Base-by-base conservation (phyloP, 1,140 invertebrate genomes). In the Camponotus pennsylvanicus region DNA sequence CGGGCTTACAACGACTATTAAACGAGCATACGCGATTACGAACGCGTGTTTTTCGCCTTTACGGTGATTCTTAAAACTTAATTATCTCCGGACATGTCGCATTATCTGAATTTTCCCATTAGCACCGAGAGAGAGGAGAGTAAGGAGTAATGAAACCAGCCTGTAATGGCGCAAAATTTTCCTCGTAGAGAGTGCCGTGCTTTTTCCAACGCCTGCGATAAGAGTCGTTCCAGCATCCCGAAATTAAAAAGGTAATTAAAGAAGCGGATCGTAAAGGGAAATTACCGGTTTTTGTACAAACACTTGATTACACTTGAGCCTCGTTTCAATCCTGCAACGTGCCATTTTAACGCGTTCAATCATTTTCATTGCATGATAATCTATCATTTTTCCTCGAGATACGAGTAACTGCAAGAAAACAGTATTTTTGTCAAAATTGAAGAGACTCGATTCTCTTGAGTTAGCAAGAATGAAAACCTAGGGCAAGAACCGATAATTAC, bases 51-150 rank as follows among this genome's bases (percentile, higher is more conserved):
- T n/a, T 34, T 37, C 55, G 67, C 27, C 34, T 71, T 45, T 45
- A 37, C 42, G 70, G 52, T 40, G 69, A 73, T 87, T 42, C 59
- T 88, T 84, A 75, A 85, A 87, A 85, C 71, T 83, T 87, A 61
- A 85, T 89, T 87, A 85, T 52, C 27, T 63, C 42, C 27, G 49
- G 34, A 85, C 64, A 37, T 34, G 73, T 69, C 77, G 76, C 32
- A 70, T 78, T 69, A 71, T 77, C 64, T 75, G 70, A 88, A 85
- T 88, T 85, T 88, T 75, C 73, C n/a, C 80, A 59, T 89, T 89
- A 88, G 32, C 45, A 37, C 34, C 21, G 73, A 63, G 49, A 52
- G 49, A 52, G 49, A 52, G 6, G 49, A 52, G 15, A 52, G 66
- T 79, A 79, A 78, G 79, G 75, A 34, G 66, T 63, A 73, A 73